A percentile compares a stretch with the other conserved stretches of the same genome.
phyloP scores from a whole-genome alignment of 2,113 vertebrate genomes.

The Sylvia atricapilla region DNA sequence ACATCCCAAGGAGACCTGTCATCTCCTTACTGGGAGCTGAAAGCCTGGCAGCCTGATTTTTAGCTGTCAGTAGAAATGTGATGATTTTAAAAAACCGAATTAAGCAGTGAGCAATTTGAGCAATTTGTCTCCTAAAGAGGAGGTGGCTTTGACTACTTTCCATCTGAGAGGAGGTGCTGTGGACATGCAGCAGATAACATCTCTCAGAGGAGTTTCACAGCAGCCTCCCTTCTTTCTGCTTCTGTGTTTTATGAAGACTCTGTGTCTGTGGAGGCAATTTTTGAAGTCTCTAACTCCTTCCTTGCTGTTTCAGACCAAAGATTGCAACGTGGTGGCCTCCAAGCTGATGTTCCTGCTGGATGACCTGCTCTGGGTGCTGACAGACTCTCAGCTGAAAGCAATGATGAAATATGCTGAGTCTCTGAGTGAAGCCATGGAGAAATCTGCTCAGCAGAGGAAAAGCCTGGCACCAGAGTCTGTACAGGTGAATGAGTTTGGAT shows the following conservation, averaged over 20 bases:
- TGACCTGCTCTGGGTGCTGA: constrained; percentile 96
- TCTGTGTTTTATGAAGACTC: neutral
- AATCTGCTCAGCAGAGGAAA: constrained; percentile 93
- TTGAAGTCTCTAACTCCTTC: neutral
- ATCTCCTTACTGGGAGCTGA: neutral
- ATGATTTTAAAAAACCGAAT: neutral
- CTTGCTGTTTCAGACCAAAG: constrained; percentile 82
- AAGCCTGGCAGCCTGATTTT: neutral
- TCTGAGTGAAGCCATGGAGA: constrained; percentile 94
- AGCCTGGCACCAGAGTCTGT: constrained; percentile 75
- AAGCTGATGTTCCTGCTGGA: constrained; percentile 96
- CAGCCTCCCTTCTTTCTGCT: neutral
- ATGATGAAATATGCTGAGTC: constrained; percentile 97
- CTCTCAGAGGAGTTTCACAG: neutral
- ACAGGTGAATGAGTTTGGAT: constrained; percentile 48
- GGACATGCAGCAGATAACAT: neutral
- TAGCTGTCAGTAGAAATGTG: neutral
- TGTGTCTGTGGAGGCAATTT: neutral
- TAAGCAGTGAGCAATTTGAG: neutral
- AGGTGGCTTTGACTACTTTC: neutral
- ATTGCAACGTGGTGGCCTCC: constrained; percentile 94
- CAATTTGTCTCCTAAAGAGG: neutral
- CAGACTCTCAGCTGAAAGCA: constrained; percentile 95
- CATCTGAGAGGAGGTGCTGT: neutral
- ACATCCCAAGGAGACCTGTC: neutral